phyloP scores from a whole-genome alignment of 2,797 vertebrate genomes.

The Sebastes hubbsi region DNA sequence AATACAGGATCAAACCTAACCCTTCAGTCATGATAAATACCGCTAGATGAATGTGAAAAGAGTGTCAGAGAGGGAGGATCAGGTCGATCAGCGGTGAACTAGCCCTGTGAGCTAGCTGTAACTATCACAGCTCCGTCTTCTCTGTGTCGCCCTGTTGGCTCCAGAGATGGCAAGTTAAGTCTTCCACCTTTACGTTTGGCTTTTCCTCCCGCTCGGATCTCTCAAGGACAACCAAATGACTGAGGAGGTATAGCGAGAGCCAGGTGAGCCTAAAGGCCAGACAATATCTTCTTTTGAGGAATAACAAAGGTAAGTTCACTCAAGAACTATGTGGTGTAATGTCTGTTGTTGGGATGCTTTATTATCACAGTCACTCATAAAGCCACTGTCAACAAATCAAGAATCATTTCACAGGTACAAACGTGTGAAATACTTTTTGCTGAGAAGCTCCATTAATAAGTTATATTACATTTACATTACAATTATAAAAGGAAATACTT shows the following conservation, averaged over 20 bases:
- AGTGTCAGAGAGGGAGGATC: neutral
- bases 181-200: slow-evolving; percentile 7
- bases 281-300: slow-evolving; percentile 24
- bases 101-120: slow-evolving; percentile 65
- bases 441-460: too few relatives aligned
- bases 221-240: slow-evolving; percentile 50
- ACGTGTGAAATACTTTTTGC: too few relatives aligned
- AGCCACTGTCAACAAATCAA: neutral
- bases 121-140: slow-evolving; percentile 55
- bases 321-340: neutral
- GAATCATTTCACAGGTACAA: too few relatives aligned
- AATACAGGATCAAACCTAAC: slow-evolving; percentile 13
- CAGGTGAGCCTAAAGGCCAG: slow-evolving; percentile 62
- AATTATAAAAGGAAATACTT: too few relatives aligned
- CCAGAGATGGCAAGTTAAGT: slow-evolving; percentile 71
- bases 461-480: too few relatives aligned
- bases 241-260: slow-evolving; percentile 50
- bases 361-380: neutral
- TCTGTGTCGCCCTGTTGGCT: slow-evolving; percentile 30
- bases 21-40: neutral
- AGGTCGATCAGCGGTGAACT: slow-evolving; percentile 47
- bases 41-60: neutral
- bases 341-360: neutral
- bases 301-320: slow-evolving; percentile 47
- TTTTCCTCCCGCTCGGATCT: too few relatives aligned